These are phyloP conservation scores for Lampris megalopsis DNA, from an alignment of 2,113 vertebrate species.

Conservation along the genomic window DNA sequence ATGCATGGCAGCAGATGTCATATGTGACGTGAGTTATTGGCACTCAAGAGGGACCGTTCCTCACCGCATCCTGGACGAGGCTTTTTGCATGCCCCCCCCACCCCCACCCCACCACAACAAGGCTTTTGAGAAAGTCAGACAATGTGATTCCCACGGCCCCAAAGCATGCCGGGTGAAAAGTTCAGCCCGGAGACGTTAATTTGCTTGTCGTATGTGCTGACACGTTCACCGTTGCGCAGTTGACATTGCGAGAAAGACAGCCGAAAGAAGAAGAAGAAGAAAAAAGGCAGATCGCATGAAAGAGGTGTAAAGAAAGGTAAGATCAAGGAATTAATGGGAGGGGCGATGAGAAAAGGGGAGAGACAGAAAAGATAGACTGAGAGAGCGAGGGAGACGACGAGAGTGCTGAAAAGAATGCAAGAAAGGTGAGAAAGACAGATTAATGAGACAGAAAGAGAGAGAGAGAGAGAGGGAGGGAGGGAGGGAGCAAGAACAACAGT, in stretches of 20 bases:
- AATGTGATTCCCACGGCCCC: conserved; percentile 16
- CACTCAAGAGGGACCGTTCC: conserved; percentile 28
- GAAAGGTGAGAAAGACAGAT: not conserved
- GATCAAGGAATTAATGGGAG: not conserved
- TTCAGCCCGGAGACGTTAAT: conserved; percentile 19
- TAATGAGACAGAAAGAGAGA: not conserved
- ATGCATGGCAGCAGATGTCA: conserved; percentile 60
- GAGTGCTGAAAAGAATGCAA: not conserved
- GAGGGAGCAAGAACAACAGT: conserved; percentile 49
- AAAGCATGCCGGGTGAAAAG: conserved; percentile 37
- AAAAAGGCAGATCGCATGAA: too few species aligned
- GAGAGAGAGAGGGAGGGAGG: conserved; percentile 14
- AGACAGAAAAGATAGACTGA: conserved; percentile 12
- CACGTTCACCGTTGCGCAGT: not conserved
- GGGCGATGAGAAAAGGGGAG: not conserved
- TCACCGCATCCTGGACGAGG: conserved; percentile 28
- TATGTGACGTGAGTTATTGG: conserved; percentile 25
- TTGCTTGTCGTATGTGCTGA: conserved; percentile 25
- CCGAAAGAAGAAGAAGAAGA: not conserved
- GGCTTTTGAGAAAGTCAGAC: conserved; percentile 14
- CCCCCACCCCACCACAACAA: not conserved
- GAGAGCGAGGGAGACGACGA: conserved; percentile 3
- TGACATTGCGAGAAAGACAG: not conserved
- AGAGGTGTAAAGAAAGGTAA: not conserved
- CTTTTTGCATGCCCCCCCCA: conserved; percentile 4